These are phyloP conservation scores for Anagrus nilaparvatae DNA, from an alignment of 1,140 invertebrate species.

Conservation along the genomic window DNA sequence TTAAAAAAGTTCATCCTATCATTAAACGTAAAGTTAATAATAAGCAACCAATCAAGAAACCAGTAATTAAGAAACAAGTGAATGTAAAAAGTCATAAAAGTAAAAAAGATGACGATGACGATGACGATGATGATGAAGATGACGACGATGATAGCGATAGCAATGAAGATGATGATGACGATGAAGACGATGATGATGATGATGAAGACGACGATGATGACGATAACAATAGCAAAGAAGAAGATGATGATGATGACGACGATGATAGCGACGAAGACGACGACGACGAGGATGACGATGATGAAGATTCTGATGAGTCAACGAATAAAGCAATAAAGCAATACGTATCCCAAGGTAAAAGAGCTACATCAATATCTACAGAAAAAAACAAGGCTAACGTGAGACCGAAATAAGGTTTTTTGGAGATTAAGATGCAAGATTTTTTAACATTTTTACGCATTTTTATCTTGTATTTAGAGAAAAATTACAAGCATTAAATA, in stretches of 20 bases:
- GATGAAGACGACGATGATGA: slow-evolving; percentile 39
- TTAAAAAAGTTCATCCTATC: slow-evolving; percentile 6
- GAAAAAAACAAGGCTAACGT: slow-evolving; percentile 24
- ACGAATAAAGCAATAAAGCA: slow-evolving; percentile 33
- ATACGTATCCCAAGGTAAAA: slow-evolving; percentile 32
- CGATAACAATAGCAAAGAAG: slow-evolving; percentile 41
- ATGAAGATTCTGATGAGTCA: slow-evolving; percentile 29
- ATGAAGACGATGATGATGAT: slow-evolving; percentile 38
- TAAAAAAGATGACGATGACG: slow-evolving; percentile 41
- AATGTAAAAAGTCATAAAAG: slow-evolving; percentile 36
- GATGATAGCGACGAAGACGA: slow-evolving; percentile 29
- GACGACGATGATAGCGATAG: slow-evolving; percentile 37
- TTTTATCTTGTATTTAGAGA: too few relatives aligned
- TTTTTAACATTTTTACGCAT: slow-evolving; percentile 19
- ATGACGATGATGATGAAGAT: slow-evolving; percentile 43
- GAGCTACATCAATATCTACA: slow-evolving; percentile 14
- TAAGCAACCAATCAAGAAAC: too few relatives aligned
- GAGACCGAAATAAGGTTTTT: slow-evolving; percentile 24
- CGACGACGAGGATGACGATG: slow-evolving; percentile 32
- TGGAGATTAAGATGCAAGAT: slow-evolving; percentile 5
- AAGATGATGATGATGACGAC: slow-evolving; percentile 31
- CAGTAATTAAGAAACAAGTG: slow-evolving; percentile 26
- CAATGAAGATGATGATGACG: slow-evolving; percentile 39
- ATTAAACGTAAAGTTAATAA: slow-evolving; percentile 18
- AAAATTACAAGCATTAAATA: too few relatives aligned